Evolutionary conservation across 2,797 vertebrate species (phyloP), one percentile per base, ranked within the genome.

Genomic region (Philypnodon macrostomus): DNA sequence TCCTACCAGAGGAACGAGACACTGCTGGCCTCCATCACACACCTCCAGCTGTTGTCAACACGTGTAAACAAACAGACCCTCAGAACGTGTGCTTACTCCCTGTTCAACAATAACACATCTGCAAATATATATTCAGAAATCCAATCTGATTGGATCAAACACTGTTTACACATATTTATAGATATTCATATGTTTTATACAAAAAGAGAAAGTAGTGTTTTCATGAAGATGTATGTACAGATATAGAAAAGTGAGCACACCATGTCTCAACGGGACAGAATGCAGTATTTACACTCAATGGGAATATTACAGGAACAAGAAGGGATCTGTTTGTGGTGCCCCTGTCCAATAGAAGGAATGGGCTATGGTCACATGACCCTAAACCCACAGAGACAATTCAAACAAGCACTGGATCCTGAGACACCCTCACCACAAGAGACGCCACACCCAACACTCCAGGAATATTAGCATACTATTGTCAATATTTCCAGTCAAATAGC

Each of bases 241-340:
- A 36, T 69, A 53, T 82, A 77, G 75, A 86, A 80, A 81, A 85
- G 66, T 67, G 65, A 69, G 41, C 61, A 67, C 72, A 53, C 47
- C 19, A 47, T 62, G 58, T 70, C 50, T 68, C 61, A 59, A 76
- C 66, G 47, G 58, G 72, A 87, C 80, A 61, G 57, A 58, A 74
- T 47, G 72, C 58, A 56, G 27, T 82, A 81, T 87, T 85, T 85
- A 90, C 85, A 86, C 39, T 35, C 37, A 69, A 82, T 64, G 63
- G 48, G 47, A 72, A 67, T 54, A 56, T 50, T 51, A 63, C 30
- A 58, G 72, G 58, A 45, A 38, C 4, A 26, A 19, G 13, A 16
- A 29, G 53, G 39, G 35, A 29, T 0, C 16, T 80, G 77, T 79
- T 86, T 69, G 51, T 39, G 37, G 44, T 31, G 55, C 62, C 60